Evolutionary conservation across 2,797 vertebrate species (phyloP).

Genomic region (Danio choprae): DNA sequence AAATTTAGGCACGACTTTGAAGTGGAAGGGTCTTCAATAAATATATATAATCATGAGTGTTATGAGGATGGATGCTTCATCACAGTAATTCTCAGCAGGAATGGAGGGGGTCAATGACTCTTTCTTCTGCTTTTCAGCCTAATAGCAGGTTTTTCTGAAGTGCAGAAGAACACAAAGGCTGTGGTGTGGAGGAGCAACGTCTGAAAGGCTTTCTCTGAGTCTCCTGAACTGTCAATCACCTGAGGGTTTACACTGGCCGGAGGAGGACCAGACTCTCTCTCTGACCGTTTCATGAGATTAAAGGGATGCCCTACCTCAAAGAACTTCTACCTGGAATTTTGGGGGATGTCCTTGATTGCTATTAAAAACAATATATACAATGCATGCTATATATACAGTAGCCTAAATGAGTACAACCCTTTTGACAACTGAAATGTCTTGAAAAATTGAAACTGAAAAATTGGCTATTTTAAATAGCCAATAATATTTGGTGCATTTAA

Average conservation of each 20-base stretch:
- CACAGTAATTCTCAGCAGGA: slow-evolving; percentile 66
- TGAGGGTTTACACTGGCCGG: slow-evolving; percentile 65
- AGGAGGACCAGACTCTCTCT: slow-evolving; percentile 58
- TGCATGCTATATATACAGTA: too few species aligned
- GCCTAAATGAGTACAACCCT: too few species aligned
- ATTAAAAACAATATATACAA: too few species aligned
- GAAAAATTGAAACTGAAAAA: too few species aligned
- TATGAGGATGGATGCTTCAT: slow-evolving; percentile 67
- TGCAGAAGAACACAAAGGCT: slow-evolving; percentile 74
- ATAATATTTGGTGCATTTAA: too few species aligned
- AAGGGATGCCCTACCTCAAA: too few species aligned
- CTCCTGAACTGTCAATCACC: slow-evolving; percentile 74
- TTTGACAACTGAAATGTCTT: too few species aligned
- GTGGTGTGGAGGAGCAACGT: slow-evolving; percentile 58
- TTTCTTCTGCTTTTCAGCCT: slow-evolving; percentile 70
- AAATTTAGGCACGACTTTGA: slow-evolving; percentile 35
- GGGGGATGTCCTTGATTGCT: too few species aligned
- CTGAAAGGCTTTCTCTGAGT: slow-evolving; percentile 73
- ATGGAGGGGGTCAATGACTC: slow-evolving; percentile 47
- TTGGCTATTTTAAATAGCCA: too few species aligned
- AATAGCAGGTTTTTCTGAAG: slow-evolving; percentile 76
- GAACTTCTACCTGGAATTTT: too few species aligned
- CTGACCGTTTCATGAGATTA: too few species aligned
- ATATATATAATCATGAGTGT: slow-evolving; percentile 63
- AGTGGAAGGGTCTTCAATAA: slow-evolving; percentile 63